These are phyloP conservation scores for Diacarnus erythraeanus DNA, from an alignment of 37 sponge, comb jelly and placozoan genomes.

Conservation along the genomic window DNA sequence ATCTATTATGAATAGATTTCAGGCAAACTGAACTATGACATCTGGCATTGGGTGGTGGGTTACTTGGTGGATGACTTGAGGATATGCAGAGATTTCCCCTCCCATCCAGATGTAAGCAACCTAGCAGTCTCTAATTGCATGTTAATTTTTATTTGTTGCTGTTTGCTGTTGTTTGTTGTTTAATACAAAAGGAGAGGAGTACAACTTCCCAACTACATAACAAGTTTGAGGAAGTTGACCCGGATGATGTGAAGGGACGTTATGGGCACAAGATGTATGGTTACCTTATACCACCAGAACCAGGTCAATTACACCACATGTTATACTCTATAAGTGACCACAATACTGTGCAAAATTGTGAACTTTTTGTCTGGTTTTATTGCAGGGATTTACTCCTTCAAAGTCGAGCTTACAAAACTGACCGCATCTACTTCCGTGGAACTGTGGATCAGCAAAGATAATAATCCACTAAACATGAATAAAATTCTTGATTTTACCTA, in stretches of 20 bases:
- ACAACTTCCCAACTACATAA: neutral
- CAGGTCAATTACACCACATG: constrained; percentile 43
- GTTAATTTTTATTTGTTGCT: neutral
- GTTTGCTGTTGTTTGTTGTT: neutral
- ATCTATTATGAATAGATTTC: constrained; percentile 24
- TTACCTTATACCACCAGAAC: constrained; percentile 38
- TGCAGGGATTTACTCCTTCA: constrained; percentile 25
- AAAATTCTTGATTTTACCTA: constrained; percentile 1
- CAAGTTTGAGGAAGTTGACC: constrained; percentile 14
- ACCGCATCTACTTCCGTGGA: constrained; percentile 26
- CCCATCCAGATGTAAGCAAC: constrained; percentile 34
- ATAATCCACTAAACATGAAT: constrained; percentile 12
- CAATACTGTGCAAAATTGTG: neutral
- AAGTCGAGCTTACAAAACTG: constrained; percentile 6
- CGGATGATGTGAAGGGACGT: neutral
- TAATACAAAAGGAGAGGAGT: constrained; percentile 11
- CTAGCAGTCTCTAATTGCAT: neutral
- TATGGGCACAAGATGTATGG: constrained; percentile 65
- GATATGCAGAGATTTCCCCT: constrained; percentile 40
- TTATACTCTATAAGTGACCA: neutral
- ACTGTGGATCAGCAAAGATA: constrained; percentile 49
- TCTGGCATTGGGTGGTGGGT: constrained; percentile 40
- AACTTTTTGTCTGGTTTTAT: neutral
- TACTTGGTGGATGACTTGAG: constrained; percentile 63
- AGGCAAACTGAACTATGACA: constrained; percentile 53